Conservation (phyloP, 2,797 vertebrate species). For the Delichon dasypus region DNA sequence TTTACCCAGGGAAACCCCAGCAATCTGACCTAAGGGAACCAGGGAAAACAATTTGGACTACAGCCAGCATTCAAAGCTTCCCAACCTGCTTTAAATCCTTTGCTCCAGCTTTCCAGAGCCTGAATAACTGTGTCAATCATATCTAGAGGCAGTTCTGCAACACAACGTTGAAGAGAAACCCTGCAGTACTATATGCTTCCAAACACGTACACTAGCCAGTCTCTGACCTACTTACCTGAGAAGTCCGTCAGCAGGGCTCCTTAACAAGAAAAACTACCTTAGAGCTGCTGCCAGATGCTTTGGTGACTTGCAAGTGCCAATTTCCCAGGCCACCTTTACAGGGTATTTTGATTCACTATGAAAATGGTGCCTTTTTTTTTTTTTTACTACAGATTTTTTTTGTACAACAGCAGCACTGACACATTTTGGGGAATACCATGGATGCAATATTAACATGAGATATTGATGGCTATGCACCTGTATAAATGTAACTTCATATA, state of each 20-base stretch:
- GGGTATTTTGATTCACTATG: not conserved
- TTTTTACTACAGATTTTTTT: not conserved
- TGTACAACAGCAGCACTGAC: not conserved
- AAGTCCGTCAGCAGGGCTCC: constrained; percentile 38
- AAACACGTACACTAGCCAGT: constrained; percentile 59
- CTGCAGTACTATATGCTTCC: constrained; percentile 42
- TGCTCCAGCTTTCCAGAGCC: not conserved
- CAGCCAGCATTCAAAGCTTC: not conserved
- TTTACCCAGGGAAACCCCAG: not conserved
- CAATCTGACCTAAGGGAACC: not conserved
- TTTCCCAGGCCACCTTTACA: not conserved
- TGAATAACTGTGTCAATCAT: not conserved
- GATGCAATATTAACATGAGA: not conserved
- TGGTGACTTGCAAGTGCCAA: not conserved
- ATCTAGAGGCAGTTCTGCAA: not conserved
- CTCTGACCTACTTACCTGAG: constrained; percentile 67
- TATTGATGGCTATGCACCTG: not conserved
- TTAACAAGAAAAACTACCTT: constrained; percentile 53
- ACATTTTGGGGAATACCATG: not conserved
- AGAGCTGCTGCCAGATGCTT: not conserved
- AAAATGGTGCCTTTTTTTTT: not conserved
- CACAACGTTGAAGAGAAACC: not conserved
- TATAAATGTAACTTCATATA: not conserved
- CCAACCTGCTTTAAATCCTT: not conserved
- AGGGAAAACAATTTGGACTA: not conserved